Evolutionary conservation across 2,113 vertebrate species (phyloP), one percentile per base, ranked within the genome.

Genomic region (Notechis scutatus): DNA sequence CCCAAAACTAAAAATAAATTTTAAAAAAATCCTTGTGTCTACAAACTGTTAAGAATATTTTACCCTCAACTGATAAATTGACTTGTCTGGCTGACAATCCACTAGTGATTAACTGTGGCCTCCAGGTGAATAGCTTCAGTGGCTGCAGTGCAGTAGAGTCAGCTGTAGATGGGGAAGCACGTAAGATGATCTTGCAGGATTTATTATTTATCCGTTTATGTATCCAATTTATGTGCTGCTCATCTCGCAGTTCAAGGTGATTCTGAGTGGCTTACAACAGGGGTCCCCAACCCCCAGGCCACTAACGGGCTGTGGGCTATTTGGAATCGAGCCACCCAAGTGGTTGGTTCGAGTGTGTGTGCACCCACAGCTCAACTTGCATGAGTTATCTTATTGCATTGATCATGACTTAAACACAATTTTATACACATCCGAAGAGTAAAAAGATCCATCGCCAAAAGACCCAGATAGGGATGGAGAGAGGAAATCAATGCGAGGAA

Each of bases 361-460:
- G 0, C 56, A 59, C 57, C 2, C 57, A 9, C 23, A 24, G 59
- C 9, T 61, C 59, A 61, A 26, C 24, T 61, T 61, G 59, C 59
- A 11, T 1, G 9, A 61, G 0, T 61, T 61, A 52, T 93, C 55
- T 92, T 95, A 93, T 91, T 92, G 93, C 93, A 94, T 96, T 94
- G 92, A 95, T 96, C 89, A 90, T 42, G 69, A 42, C 85, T 87
- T 94, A 95, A 96, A 94, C 0, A 95, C 94, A 93, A 81, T 94
- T 96, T 96, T 96, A 90, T 93, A 91, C 90, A 56, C 93, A 52
- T 42, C 45, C 59, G 86, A 39, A 92, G 90, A 91, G 87, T 95
- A 89, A 96, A 97, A 95, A 93, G 92, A 94, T 89, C 88, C 14
- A 34, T 94, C 94, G 96, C 94, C 95, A 96, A 96, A 96, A 9